Base-by-base conservation (phyloP, 2,113 vertebrate species). In the Aphelocoma coerulescens region DNA sequence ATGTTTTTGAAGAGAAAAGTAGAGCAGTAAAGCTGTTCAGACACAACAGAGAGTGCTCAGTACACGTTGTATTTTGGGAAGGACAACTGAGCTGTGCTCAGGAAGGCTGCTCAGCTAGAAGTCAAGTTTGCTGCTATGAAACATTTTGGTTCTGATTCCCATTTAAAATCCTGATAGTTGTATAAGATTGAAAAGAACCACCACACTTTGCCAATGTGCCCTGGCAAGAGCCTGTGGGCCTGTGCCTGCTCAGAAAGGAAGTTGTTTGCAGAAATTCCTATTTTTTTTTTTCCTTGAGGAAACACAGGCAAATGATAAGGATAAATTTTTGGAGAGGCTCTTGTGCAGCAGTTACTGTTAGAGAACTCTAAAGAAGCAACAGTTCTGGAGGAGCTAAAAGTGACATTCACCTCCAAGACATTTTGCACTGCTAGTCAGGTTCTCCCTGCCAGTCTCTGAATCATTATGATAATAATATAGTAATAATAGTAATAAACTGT, bases 401-500 rank as follows among this genome's bases (percentile, higher is more conserved):
- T 89, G 85, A 44, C 18, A 11, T 71, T 95, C 73, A 75, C 73
- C 89, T 96, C 79, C 78, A 75, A 74, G 78, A 88, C 48, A 77
- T 63, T 88, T 76, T 87, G 85, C 57, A 13, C 88, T 91, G 62
- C 73, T 77, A 57, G 48, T 93, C 88, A 86, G 63, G 48, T 68
- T 89, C 43, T 68, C 73, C 80, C 78, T 96, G 91, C 57, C 85
- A 88, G 67, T 85, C 68, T 82, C 81, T 94, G 84, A 96, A 85
- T 91, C 89, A 93, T 93, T 76, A 77, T 79, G 72, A 59, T 95
- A 52, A 94, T 96, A 86, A 85, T 79, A 65, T n/a, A 94, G 73
- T 87, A 95, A 97, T 96, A 96, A 95, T 89, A 93, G 88, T 86
- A 93, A 97, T 97, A 95, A 94, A 72, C 55, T 77, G 72, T 85